phyloP scores from a whole-genome alignment of 2,797 vertebrate species.

The Sphenopsis melanotis region DNA sequence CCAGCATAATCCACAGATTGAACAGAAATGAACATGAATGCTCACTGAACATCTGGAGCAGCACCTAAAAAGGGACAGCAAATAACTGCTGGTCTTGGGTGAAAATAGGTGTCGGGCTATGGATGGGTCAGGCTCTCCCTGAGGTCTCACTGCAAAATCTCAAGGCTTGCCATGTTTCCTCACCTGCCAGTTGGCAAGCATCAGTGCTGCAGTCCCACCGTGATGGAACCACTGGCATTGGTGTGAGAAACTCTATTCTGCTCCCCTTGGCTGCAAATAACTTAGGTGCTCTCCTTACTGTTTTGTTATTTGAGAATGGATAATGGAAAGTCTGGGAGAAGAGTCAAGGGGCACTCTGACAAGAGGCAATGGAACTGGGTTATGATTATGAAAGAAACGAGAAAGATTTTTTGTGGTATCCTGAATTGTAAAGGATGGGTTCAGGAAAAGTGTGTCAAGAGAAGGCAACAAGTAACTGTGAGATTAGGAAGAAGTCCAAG shows the following conservation, averaged over 20 bases:
- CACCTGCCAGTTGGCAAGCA: not conserved
- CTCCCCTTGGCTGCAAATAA: not conserved
- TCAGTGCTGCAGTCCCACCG: not conserved
- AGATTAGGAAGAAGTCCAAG: not conserved
- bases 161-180: not conserved
- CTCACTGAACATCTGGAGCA: not conserved
- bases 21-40: rapidly evolving
- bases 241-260: rapidly evolving
- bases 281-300: not conserved
- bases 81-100: not conserved
- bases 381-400: not conserved
- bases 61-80: not conserved
- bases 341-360: not conserved
- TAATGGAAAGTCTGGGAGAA: not conserved
- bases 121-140: not conserved
- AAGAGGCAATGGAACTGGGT: not conserved
- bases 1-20: not conserved
- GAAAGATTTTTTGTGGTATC: not conserved
- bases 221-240: not conserved
- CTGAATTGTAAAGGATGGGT: not conserved
- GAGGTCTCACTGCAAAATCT: not conserved
- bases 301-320: not conserved
- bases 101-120: not conserved
- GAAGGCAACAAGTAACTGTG: not conserved
- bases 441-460: not conserved